Evolutionary conservation across 2,888 invertebrate genomes (phyloP), one percentile per base, ranked within the genome.

Genomic region (Taenaris catops): DNA sequence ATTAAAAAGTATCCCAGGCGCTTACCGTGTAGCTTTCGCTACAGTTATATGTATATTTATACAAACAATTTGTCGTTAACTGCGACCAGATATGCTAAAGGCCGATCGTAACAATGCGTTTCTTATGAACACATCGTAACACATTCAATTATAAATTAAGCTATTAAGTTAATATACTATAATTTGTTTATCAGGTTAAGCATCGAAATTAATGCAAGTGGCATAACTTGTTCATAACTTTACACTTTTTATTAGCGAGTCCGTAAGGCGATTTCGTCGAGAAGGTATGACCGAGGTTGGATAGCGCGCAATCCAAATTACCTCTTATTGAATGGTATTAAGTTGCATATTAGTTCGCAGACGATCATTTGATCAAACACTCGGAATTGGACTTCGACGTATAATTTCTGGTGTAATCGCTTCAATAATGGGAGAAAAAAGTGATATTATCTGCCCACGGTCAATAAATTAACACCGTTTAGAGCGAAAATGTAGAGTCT

Each of bases 391-490:
- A 73, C 72, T 65, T 72, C 72, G 66, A 73, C 73, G 79, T 81
- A 86, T 86, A 84, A 86, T 84, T 86, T 80, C 83, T 83, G 78
- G 71, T 86, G 86, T 86, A 86, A 86, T 86, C 81, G 84, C 71
- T 79, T 83, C 72, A 78, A 84, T 86, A 84, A 86, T 83, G 84
- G 73, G 65, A 71, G 69, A 74, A 86, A 84, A 87, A 84, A 80
- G 75, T 76, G 83, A 84, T 86, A 86, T 86, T 86, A 86, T 86
- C 86, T 86, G 78, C 84, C 83, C 84, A 84, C 84, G 76, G 79
- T 84, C 75, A 83, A 86, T 86, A 86, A 86, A 86, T 86, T 86
- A 86, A 86, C 86, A 81, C 84, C 83, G 79, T 84, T 86, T 86
- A 86, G 79, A 84, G 86, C 84, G 72, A 86, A 81, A 84, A 83